Evolutionary conservation across 2,888 invertebrate genomes (phyloP), one percentile per base, ranked within the genome.

Genomic region (Drosophila siamana): DNA sequence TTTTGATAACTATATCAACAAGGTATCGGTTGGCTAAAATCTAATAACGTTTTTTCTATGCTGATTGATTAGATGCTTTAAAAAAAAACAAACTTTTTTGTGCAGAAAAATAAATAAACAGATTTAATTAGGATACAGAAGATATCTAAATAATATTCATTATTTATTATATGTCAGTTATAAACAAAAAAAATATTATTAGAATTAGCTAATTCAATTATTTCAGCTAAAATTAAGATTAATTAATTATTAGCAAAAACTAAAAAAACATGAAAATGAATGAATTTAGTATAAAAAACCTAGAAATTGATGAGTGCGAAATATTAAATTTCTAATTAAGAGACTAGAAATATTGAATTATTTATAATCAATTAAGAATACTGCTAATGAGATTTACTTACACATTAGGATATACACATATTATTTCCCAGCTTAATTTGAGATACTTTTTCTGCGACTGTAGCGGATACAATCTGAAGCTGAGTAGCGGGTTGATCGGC

Each of bases 401-500:
- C 24, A n/a, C 26, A 33, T 28, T n/a, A n/a, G n/a, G 19, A 1
- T 19, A 3, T 19, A 19, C 3, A 2, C 3, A 19, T 1, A 3
- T 19, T 1, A 15, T 16, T 13, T 40, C 15, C 6, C 15, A 15
- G 11, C 9, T 8, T 3, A 24, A 33, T 40, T 46, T 54, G 7
- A 40, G 30, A 15, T 40, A 62, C 41, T 9, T 15, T 47, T 30
- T 8, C 22, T 7, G 22, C 3, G 9, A 11, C 9, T 33, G 0
- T 8, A 15, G 26, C 1, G 19, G n/a, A 0, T 19, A 22, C 28
- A 40, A 40, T 44, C 56, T 28, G 50, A 40, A 40, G 40, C 56
- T 28, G 50, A 52, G 36, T 19, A 11, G 4, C 30, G 38, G 41
- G 46, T 36, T 36, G 51, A 59, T 62, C 48, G 74, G 57, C 43